Percentiles rank a stretch among this genome's conserved stretches.
These are phyloP conservation scores for Hypanus sabinus DNA, from an alignment of 2,113 vertebrate species.

Conservation along the genomic window DNA sequence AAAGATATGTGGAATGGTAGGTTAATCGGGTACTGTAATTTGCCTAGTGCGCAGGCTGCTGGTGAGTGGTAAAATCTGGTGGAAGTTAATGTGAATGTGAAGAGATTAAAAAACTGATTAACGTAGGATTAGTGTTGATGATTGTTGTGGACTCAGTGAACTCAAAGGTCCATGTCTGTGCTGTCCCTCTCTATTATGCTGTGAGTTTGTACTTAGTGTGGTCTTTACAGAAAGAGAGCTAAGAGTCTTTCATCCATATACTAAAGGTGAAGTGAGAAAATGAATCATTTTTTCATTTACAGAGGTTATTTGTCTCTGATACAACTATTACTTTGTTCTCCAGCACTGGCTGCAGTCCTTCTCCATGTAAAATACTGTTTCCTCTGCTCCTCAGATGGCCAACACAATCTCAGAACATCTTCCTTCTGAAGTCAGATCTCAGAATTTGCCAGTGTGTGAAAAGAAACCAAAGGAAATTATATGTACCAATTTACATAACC, in stretches of 20 bases:
- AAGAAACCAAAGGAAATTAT: background rate
- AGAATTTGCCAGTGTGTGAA: slow-evolving; percentile 8
- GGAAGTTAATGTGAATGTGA: too few relatives aligned
- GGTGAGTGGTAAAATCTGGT: too few relatives aligned
- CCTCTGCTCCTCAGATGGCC: background rate
- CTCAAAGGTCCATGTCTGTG: too few relatives aligned
- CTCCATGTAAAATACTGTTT: background rate
- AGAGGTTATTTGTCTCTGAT: background rate
- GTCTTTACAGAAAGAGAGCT: background rate
- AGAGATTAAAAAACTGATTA: too few relatives aligned
- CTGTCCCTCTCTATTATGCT: too few relatives aligned
- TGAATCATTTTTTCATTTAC: too few relatives aligned
- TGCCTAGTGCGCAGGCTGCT: too few relatives aligned
- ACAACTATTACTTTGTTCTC: background rate
- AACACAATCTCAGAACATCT: background rate
- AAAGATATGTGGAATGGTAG: too few relatives aligned
- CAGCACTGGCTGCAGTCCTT: background rate
- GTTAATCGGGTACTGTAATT: too few relatives aligned
- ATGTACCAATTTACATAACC: slow-evolving; percentile 37
- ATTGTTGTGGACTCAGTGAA: too few relatives aligned
- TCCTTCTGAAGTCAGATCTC: slow-evolving; percentile 36
- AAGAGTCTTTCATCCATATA: background rate
- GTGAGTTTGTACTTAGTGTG: background rate
- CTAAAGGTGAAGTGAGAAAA: too few relatives aligned
- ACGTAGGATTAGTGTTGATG: too few relatives aligned